Evolutionary conservation across 2,113 vertebrate genomes (phyloP).

Genomic region (Tonatia bakeri): DNA sequence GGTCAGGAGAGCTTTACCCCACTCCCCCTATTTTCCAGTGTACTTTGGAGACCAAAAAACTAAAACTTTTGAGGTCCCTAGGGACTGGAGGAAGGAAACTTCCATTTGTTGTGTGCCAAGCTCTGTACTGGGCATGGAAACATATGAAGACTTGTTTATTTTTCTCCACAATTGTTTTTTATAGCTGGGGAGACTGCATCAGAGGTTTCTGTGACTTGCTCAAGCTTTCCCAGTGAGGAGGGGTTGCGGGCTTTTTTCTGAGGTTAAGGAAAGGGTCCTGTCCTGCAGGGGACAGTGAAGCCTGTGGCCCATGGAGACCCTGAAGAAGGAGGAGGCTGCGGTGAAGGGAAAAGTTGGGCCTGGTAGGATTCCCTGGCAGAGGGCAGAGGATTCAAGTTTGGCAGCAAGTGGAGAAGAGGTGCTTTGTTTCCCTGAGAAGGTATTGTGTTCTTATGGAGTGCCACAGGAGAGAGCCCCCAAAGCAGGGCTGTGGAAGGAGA

Average conservation of each 20-base stretch:
- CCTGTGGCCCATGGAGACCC: background rate
- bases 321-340: background rate
- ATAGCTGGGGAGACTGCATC: background rate
- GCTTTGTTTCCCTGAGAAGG: background rate
- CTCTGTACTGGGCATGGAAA: background rate
- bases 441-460: background rate
- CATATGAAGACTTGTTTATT: background rate
- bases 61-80: background rate
- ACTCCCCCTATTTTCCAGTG: background rate
- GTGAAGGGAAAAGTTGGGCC: background rate
- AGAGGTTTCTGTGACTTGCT: background rate
- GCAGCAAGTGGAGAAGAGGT: background rate
- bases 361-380: background rate
- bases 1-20: background rate
- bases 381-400: background rate
- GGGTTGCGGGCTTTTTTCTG: background rate
- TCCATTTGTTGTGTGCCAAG: background rate
- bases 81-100: background rate
- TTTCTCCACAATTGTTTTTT: background rate
- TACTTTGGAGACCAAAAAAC: background rate
- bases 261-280: background rate
- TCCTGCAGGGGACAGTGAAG: background rate
- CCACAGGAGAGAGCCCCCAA: background rate
- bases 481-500: background rate
- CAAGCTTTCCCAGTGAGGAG: background rate